phyloP scores from a whole-genome alignment of 2,797 vertebrate species.

The Rhabdomys pumilio region DNA sequence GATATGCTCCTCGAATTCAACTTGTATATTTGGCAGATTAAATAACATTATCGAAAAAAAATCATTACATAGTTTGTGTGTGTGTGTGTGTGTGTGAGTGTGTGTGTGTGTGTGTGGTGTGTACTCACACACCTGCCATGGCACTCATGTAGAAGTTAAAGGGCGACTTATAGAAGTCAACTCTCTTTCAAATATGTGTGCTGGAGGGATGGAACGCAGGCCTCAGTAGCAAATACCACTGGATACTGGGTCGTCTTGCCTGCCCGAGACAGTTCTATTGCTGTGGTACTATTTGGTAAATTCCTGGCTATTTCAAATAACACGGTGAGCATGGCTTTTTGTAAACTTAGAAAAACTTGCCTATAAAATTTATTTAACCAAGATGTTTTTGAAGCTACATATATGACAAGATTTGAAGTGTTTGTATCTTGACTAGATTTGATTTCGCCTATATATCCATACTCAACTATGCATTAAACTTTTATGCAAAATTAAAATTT shows the following conservation, averaged over 20 bases:
- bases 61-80: neutral
- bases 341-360: conserved; percentile 22
- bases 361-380: conserved; percentile 47
- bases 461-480: neutral
- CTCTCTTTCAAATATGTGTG: neutral
- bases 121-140: neutral
- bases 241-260: neutral
- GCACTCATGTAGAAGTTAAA: neutral
- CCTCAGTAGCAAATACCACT: neutral
- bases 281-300: neutral
- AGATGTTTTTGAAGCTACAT: neutral
- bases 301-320: neutral
- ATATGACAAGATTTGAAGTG: neutral
- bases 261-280: neutral
- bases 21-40: too few relatives aligned
- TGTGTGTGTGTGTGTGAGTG: too few relatives aligned
- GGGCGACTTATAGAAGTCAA: neutral
- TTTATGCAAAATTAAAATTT: conserved; percentile 48
- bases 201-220: neutral
- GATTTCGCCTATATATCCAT: neutral
- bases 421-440: conserved; percentile 43
- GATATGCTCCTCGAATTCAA: too few relatives aligned
- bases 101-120: too few relatives aligned
- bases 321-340: neutral
- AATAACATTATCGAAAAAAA: too few relatives aligned